phyloP scores from a whole-genome alignment of 2,797 vertebrate genomes.

The Sebastiscus tertius region DNA sequence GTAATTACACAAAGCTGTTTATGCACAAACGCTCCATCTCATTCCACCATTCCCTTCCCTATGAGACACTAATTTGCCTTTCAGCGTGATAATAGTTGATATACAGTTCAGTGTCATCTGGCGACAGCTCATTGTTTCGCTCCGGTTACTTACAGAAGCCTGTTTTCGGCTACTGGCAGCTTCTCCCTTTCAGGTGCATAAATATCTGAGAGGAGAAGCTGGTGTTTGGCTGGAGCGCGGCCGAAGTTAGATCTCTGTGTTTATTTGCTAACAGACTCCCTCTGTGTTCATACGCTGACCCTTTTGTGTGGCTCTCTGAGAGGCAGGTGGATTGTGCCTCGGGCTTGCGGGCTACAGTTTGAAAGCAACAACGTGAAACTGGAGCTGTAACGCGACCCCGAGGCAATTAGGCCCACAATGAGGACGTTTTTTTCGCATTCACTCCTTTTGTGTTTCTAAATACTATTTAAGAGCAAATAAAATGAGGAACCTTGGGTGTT shows the following conservation, averaged over 20 bases:
- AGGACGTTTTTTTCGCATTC: slow-evolving; percentile 73
- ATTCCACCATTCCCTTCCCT: slow-evolving; percentile 24
- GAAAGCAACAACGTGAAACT: slow-evolving; percentile 85
- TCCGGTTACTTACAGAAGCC: slow-evolving; percentile 56
- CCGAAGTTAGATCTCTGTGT: slow-evolving; percentile 66
- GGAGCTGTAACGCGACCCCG: slow-evolving; percentile 81
- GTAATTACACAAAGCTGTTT: slow-evolving; percentile 71
- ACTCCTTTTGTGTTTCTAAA: slow-evolving; percentile 80
- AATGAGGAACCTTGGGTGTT: slow-evolving; percentile 51
- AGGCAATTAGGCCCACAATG: slow-evolving; percentile 87
- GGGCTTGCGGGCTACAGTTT: slow-evolving; percentile 80
- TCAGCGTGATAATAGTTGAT: slow-evolving; percentile 53
- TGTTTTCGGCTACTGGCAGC: slow-evolving; percentile 36
- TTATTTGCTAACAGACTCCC: slow-evolving; percentile 82
- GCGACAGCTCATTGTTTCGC: slow-evolving; percentile 63
- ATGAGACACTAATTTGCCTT: slow-evolving; percentile 61
- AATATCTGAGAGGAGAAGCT: slow-evolving; percentile 48
- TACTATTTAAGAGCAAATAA: slow-evolving; percentile 79
- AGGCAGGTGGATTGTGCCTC: slow-evolving; percentile 83
- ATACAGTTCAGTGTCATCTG: slow-evolving; percentile 55
- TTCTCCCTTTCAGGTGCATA: slow-evolving; percentile 62
- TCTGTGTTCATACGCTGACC: slow-evolving; percentile 76
- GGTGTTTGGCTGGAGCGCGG: slow-evolving; percentile 50
- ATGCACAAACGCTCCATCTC: slow-evolving; percentile 42
- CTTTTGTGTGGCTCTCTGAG: slow-evolving; percentile 77